Evolutionary conservation across 2,113 vertebrate species (phyloP).

Genomic region (Mobula hypostoma): DNA sequence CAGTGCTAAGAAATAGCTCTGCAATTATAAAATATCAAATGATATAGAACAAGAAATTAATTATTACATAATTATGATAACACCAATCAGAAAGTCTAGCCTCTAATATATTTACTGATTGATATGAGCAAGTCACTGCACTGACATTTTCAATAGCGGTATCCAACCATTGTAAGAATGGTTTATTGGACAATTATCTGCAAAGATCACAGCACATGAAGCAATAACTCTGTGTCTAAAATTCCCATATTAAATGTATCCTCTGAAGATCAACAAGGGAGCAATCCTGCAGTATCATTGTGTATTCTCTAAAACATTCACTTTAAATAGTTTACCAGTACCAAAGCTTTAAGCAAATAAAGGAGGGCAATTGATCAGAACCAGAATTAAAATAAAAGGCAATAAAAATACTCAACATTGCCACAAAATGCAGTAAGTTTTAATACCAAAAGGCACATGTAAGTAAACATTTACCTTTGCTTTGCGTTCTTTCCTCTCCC

Average conservation of each 20-base stretch:
- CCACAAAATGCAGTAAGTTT: not conserved
- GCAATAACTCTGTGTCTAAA: not conserved
- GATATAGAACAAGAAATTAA: no score
- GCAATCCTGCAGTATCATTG: not conserved
- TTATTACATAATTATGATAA: not conserved
- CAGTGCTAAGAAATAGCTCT: not conserved
- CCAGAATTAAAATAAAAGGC: not conserved
- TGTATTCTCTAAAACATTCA: not conserved
- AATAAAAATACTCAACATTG: not conserved
- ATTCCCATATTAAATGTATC: not conserved
- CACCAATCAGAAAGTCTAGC: not conserved
- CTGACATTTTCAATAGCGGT: not conserved
- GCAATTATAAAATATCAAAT: no score
- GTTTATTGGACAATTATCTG: not conserved
- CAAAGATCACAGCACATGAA: not conserved
- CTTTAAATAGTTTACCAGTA: not conserved
- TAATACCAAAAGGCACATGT: not conserved
- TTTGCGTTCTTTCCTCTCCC: conserved; percentile 90
- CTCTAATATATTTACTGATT: not conserved
- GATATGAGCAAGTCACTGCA: not conserved
- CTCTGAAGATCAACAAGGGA: not conserved
- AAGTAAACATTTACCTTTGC: conserved; percentile 75
- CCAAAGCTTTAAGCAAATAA: not conserved
- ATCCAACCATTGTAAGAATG: not conserved
- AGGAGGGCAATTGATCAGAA: not conserved